phyloP scores from a whole-genome alignment of 1,140 invertebrate species.

The Pectinophora gossypiella region DNA sequence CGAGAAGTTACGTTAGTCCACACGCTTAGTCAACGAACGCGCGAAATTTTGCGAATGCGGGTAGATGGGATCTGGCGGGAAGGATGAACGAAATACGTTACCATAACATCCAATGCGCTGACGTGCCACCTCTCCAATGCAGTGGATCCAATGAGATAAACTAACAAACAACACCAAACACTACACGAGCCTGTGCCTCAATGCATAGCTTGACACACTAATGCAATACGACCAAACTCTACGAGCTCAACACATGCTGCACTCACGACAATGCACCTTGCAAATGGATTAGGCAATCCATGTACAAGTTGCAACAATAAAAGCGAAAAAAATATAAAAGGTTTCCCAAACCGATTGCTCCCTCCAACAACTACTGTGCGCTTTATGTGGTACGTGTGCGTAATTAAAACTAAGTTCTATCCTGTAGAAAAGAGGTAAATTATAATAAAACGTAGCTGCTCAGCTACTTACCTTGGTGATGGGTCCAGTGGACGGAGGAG shows the following conservation, averaged over 20 bases:
- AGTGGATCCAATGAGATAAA: slow-evolving; percentile 65
- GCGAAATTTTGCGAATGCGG: slow-evolving; percentile 41
- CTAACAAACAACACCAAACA: slow-evolving; percentile 71
- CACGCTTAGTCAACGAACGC: slow-evolving; percentile 53
- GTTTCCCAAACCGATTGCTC: slow-evolving; percentile 71
- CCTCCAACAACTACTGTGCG: slow-evolving; percentile 71
- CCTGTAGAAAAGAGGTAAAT: slow-evolving; percentile 48
- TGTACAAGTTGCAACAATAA: slow-evolving; percentile 64
- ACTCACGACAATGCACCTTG: slow-evolving; percentile 61
- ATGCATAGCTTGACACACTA: slow-evolving; percentile 71
- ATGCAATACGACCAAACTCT: slow-evolving; percentile 71
- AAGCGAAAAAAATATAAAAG: slow-evolving; percentile 46
- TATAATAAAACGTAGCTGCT: slow-evolving; percentile 28
- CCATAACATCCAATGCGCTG: slow-evolving; percentile 62
- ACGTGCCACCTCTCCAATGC: slow-evolving; percentile 72
- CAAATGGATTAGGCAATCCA: slow-evolving; percentile 61
- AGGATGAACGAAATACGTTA: slow-evolving; percentile 62
- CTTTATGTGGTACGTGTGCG: slow-evolving; percentile 61
- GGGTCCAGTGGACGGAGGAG: slow-evolving; percentile 84
- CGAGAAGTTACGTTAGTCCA: slow-evolving; percentile 49
- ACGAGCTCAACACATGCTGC: slow-evolving; percentile 68
- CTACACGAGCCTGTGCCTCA: slow-evolving; percentile 67
- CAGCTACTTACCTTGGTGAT: slow-evolving; percentile 91
- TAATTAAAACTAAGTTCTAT: slow-evolving; percentile 56
- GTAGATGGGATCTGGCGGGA: slow-evolving; percentile 60